A percentile compares a stretch with the other conserved stretches of the same genome.
Evolutionary conservation across 1,140 invertebrate genomes (phyloP).

Genomic region (Mamestra configurata): DNA sequence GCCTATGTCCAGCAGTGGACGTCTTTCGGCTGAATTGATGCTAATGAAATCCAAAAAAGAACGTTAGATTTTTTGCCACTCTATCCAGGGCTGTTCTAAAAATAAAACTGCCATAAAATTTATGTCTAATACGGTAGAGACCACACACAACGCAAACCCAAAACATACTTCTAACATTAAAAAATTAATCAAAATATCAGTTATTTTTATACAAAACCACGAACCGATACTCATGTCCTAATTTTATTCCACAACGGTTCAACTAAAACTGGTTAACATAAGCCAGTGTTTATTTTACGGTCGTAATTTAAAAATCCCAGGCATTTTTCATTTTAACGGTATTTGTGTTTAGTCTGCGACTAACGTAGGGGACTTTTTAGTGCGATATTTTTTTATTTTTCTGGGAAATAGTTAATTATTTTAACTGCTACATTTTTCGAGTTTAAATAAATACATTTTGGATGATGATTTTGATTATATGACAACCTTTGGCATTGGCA

Average conservation of each 20-base stretch:
- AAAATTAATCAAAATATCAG: constrained; percentile 3
- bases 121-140: background rate
- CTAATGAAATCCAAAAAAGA: no score
- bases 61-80: no score
- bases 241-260: constrained; percentile 49
- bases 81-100: no score
- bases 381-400: background rate
- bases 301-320: constrained; percentile 65
- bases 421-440: background rate
- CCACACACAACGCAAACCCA: background rate
- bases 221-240: constrained; percentile 6
- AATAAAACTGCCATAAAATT: no score
- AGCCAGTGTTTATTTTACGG: constrained; percentile 63
- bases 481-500: no score
- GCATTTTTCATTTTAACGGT: constrained; percentile 66
- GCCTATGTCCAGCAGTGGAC: no score
- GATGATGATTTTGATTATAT: no score
- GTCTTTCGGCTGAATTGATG: no score
- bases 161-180: constrained; percentile 17
- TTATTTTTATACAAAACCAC: background rate
- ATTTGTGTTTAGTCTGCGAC: constrained; percentile 66
- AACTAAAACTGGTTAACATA: constrained; percentile 48
- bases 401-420: background rate
- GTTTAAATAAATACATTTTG: background rate
- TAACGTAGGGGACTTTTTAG: constrained; percentile 28